Base-by-base conservation (phyloP, 2,797 vertebrate species). In the Danio albolineatus region DNA sequence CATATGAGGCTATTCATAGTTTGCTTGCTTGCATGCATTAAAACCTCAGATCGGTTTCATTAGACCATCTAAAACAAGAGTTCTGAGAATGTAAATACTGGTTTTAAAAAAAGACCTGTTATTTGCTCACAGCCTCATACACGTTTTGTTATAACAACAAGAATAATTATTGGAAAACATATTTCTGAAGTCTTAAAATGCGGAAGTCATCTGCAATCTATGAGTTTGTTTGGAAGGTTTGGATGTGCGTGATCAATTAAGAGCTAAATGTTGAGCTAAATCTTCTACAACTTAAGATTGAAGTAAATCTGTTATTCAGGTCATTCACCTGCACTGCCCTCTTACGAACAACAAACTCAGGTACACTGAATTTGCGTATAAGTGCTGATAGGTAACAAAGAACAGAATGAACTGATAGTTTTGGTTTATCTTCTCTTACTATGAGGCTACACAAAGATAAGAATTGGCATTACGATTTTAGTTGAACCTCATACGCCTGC, bases 1-100 rank as follows among this genome's bases (percentile, higher is more conserved):
- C 39, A 65, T 46, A 38, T 17, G 46, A 76, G 16, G 51, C 75
- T 76, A 75, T 78, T 85, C 70, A 76, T 67, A 79, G 67, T 54
- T 61, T 76, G 57, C 10, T 61, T 76, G 57, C 10, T 69, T 43
- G 61, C 77, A 41, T 59, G 53, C 73, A 82, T 62, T 70, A 60
- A 51, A 71, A 49, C 6, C 7, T 5, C 17, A 51, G 36, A 9
- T 43, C 53, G 59, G 72, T 78, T 73, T 67, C 28, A 28, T 10
- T n/a, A 17, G 10, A 67, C 21, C 1, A 44, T 61, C 28, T 44
- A 48, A 82, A 61, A 56, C 19, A 46, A 39, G 19, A 51, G 5
- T 46, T 73, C 10, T 36, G 44, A 5, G 1, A 53, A 62, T 17
- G 10, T n/a, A 60, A 28, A 78, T 39, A 60, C 28, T 61, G 17